Percentiles rank a stretch among this genome's conserved stretches.
Conservation (phyloP, 1,140 invertebrate genomes). For the Polyergus mexicanus region DNA sequence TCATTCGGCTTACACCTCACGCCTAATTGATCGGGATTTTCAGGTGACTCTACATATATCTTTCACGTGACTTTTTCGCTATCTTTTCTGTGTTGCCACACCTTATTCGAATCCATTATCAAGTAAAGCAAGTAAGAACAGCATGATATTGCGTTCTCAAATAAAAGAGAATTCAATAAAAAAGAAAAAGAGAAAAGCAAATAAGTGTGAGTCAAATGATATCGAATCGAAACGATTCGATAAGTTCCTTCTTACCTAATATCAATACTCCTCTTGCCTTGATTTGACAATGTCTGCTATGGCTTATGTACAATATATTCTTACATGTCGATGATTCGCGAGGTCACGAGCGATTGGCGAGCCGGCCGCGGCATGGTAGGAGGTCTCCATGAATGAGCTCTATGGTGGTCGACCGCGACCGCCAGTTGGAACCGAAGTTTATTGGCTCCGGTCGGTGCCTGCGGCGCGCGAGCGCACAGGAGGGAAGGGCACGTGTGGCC, state of each 20-base stretch:
- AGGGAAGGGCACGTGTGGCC: slow-evolving; percentile 85
- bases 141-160: too few relatives aligned
- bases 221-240: not conserved
- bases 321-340: slow-evolving; percentile 15
- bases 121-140: too few relatives aligned
- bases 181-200: not conserved
- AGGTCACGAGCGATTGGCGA: slow-evolving; percentile 30
- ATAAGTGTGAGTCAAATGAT: not conserved
- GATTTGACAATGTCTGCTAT: not conserved
- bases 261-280: not conserved
- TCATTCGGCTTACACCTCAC: not conserved
- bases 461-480: slow-evolving; percentile 82
- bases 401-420: slow-evolving; percentile 86
- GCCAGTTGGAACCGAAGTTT: slow-evolving; percentile 86
- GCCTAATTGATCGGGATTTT: slow-evolving; percentile 1
- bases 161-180: too few relatives aligned
- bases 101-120: not conserved
- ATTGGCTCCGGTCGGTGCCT: slow-evolving; percentile 82
- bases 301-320: not conserved
- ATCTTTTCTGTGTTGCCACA: not conserved
- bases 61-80: not conserved
- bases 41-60: not conserved
- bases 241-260: not conserved
- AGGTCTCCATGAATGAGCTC: slow-evolving; percentile 86
- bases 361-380: slow-evolving; percentile 80